Base-by-base conservation (phyloP, 2,888 invertebrate species). In the Xestoiulus laeticollis region DNA sequence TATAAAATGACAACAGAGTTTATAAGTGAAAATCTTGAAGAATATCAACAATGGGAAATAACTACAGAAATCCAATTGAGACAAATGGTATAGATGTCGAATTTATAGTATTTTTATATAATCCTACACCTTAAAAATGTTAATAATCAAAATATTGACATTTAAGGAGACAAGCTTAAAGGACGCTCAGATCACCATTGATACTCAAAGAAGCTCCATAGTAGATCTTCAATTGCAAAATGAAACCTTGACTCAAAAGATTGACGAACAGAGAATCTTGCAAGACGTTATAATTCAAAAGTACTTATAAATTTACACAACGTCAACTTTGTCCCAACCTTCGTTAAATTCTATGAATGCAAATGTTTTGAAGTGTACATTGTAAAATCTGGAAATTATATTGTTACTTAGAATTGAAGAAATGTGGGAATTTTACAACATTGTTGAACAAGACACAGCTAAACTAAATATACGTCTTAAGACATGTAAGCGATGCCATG, bases 11-110 rank as follows among this genome's bases (percentile, higher is more conserved):
- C 68, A 12, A 68, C 26, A 5, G 33, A 32, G 0, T 33, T n/a
- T 33, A 26, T 22, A 68, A 33, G 33, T 33, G 84, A 10, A 16
- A 84, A 68, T 68, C 33, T 84, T n/a, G 84, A 84, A 16, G 43
- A 84, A 32, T 84, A 84, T 16, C 84, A 43, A 43, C 33, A 84
- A 84, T 84, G 84, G 84, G 84, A 84, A 22, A 84, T 84, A 84
- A 33, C 84, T n/a, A 43, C 84, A 16, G 33, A 84, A 33, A 5
- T 33, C 2, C 38, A 84, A 43, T 38, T 43, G 33, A 84, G 32
- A n/a, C 33, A 33, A 33, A 32, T 38, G 84, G 84, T 84, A 84
- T 33, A 84, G 1, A 84, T 30, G 48, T n/a, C 16, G 30, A 0
- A 0, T 83, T n/a, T 83, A n/a, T 1, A 33, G 43, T 12, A 8